Conservation (phyloP, 2,888 invertebrate species). For the Megamerina dolium region DNA sequence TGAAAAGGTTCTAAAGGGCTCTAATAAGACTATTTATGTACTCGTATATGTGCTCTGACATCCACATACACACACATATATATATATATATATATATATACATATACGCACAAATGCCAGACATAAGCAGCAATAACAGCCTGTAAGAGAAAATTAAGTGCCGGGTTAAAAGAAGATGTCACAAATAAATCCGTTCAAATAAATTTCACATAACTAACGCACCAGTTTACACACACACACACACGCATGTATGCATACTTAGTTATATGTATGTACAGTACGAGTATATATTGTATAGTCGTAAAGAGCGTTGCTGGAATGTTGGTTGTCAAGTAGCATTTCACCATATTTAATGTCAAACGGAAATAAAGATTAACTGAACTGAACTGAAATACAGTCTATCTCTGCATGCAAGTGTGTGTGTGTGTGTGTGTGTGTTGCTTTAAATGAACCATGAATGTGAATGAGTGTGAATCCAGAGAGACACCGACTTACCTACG, state of each 20-base stretch:
- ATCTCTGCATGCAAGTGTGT: neutral
- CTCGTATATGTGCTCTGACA: neutral
- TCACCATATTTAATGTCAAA: conserved; percentile 35
- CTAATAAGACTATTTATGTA: too few relatives aligned
- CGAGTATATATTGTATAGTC: too few relatives aligned
- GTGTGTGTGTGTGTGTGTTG: neutral
- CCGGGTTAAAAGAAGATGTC: conserved; percentile 5
- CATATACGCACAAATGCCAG: neutral
- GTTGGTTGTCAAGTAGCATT: conserved; percentile 24
- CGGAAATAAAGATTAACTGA: conserved; percentile 37
- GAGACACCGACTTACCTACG: too few relatives aligned
- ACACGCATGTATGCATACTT: neutral
- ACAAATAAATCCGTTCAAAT: conserved; percentile 15
- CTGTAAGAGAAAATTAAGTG: conserved; percentile 1
- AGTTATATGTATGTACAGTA: too few relatives aligned
- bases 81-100: neutral
- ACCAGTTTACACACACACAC: conserved; percentile 3
- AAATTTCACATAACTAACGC: conserved; percentile 10
- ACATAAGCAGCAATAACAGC: too few relatives aligned
- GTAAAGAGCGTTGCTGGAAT: too few relatives aligned
- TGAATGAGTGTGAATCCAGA: neutral
- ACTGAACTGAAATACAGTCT: too few relatives aligned
- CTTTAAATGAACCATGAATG: neutral
- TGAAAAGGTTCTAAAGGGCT: too few relatives aligned
- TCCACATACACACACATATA: neutral